These are phyloP conservation scores for Phengaris alcon DNA, from an alignment of 2,888 invertebrate species.

Conservation along the genomic window DNA sequence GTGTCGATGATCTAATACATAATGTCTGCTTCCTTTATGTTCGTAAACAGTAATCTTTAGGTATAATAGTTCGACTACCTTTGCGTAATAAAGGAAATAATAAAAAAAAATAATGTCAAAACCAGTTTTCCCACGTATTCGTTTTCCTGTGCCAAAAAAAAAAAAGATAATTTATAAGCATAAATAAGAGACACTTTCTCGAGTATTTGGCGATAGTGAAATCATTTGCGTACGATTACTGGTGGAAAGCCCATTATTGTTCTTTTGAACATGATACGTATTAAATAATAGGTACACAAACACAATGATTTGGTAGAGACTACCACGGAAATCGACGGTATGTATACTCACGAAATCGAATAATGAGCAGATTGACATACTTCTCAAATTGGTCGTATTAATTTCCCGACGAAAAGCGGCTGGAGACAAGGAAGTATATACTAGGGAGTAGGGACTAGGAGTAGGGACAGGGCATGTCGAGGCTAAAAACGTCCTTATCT, in stretches of 20 bases:
- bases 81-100: not conserved
- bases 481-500: no score
- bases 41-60: slow-evolving; percentile 7
- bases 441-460: no score
- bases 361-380: not conserved
- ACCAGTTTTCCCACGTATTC: slow-evolving; percentile 11
- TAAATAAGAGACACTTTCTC: slow-evolving; percentile 40
- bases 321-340: not conserved
- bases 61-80: slow-evolving; percentile 7
- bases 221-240: slow-evolving; percentile 47
- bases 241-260: slow-evolving; percentile 62
- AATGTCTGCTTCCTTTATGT: slow-evolving; percentile 1
- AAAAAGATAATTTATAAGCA: slow-evolving; percentile 31
- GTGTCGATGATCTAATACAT: slow-evolving; percentile 7
- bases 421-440: no score
- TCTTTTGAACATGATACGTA: slow-evolving; percentile 37
- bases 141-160: slow-evolving; percentile 13
- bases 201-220: slow-evolving; percentile 37
- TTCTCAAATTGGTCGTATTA: no score
- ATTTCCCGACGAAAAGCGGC: no score
- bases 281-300: not conserved
- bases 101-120: slow-evolving; percentile 8
- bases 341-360: not conserved
- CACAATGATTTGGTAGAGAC: slow-evolving; percentile 1
- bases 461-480: no score